Evolutionary conservation across 2,888 invertebrate species (phyloP), one percentile per base, ranked within the genome.

Genomic region (Ctenicera cuprea): DNA sequence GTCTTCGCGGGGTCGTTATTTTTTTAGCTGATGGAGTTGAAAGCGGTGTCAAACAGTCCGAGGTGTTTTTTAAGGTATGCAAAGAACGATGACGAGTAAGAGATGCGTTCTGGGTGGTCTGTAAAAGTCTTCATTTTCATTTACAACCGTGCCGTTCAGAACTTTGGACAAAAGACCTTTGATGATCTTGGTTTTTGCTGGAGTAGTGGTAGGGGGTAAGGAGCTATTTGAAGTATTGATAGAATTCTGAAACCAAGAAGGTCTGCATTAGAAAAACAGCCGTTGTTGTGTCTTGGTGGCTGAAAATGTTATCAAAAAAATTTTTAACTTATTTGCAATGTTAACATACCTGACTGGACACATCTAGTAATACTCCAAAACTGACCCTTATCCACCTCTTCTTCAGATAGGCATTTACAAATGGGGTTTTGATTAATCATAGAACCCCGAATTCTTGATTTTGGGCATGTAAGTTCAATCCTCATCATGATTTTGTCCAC

Each of bases 11-110:
- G 7, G 57, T 67, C 9, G n/a, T 7, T 5, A n/a, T 1, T 16
- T n/a, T 3, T 0, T 2, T 11, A 2, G 30, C 26, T 3, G 4
- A 1, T 33, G 57, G 57, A 20, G 18, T 50, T 1, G 16, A 16
- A 11, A 20, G 22, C 26, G 22, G 38, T 7, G 7, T 5, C 9
- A 22, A 11, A 18, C 20, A 8, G 7, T 16, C 33, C 37, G 33
- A 61, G 0, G 1, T 26, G 8, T 14, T 52, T 45, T 70, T 63
- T 11, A 70, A 12, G 12, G 63, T 54, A 18, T 71, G 59, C 14
- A 71, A 59, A 3, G 70, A 70, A 1, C 70, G 54, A 30, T 63
- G 52, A 11, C 70, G 62, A 7, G 30, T 43, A 7, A 70, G 59
- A 7, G 50, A 0, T 3, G 14, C 33, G 14, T 43, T 38, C 8